Conservation (phyloP, 2,113 vertebrate genomes). For the Grantiella picta region DNA sequence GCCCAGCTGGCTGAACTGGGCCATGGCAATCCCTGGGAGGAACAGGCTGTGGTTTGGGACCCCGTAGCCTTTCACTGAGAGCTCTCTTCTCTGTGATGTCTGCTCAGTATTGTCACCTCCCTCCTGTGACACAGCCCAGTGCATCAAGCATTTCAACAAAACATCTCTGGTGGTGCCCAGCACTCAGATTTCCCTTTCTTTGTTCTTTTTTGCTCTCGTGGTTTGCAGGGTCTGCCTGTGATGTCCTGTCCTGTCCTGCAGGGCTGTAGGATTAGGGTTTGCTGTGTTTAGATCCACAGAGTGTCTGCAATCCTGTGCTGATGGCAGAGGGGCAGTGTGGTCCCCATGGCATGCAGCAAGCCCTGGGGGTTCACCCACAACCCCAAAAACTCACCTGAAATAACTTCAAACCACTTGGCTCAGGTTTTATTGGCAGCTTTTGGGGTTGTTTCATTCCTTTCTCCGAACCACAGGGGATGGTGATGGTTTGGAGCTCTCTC, state of each 20-base stretch:
- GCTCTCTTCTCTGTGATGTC: background rate
- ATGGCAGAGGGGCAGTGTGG: accelerated
- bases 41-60: accelerated
- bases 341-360: background rate
- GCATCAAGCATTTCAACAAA: background rate
- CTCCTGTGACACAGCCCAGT: background rate
- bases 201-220: background rate
- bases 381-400: background rate
- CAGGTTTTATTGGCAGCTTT: background rate
- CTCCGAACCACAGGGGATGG: background rate
- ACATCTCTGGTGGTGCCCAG: no score
- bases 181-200: background rate
- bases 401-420: background rate
- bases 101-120: accelerated
- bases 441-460: background rate
- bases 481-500: background rate
- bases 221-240: background rate
- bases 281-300: background rate
- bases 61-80: background rate
- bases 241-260: accelerated
- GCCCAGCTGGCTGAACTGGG: background rate
- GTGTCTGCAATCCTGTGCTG: background rate
- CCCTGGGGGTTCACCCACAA: background rate
- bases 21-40: accelerated
- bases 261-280: background rate